Evolutionary conservation across 1,140 invertebrate species (phyloP).

Genomic region (Cryptotermes secundus): DNA sequence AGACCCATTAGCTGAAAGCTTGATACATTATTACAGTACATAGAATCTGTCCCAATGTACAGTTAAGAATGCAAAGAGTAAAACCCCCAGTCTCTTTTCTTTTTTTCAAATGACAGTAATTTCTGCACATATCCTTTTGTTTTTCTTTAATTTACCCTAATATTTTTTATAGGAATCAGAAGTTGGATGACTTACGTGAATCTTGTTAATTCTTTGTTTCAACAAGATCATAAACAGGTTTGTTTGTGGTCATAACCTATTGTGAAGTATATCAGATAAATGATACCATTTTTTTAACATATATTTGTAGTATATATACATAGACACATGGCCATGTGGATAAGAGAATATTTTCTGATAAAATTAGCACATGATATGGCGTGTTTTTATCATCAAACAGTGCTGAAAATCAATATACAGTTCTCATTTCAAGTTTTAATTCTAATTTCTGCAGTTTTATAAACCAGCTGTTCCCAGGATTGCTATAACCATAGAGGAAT

Average conservation of each 20-base stretch:
- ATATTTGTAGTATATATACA: constrained; percentile 3
- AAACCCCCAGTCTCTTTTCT: background rate
- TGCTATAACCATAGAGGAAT: background rate
- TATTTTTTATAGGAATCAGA: background rate
- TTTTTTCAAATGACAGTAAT: background rate
- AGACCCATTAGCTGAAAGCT: background rate
- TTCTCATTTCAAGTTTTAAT: background rate
- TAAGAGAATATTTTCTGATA: constrained; percentile 4
- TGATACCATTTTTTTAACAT: background rate
- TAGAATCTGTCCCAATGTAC: constrained; percentile 18
- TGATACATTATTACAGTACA: background rate
- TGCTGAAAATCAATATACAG: constrained; percentile 10
- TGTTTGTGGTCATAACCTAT: background rate
- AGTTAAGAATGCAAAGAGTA: constrained; percentile 4
- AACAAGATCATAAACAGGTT: background rate
- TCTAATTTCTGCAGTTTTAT: background rate
- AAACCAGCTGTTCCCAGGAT: background rate
- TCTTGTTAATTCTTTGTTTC: background rate
- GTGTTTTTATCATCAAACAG: background rate
- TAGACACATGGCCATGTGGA: constrained; percentile 4
- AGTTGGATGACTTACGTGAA: constrained; percentile 1
- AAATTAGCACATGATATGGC: background rate
- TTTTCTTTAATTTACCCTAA: background rate
- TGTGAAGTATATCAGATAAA: constrained; percentile 14
- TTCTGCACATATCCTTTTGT: constrained; percentile 17